Base-by-base conservation (phyloP, 2,888 invertebrate genomes). In the Hyles lineata region DNA sequence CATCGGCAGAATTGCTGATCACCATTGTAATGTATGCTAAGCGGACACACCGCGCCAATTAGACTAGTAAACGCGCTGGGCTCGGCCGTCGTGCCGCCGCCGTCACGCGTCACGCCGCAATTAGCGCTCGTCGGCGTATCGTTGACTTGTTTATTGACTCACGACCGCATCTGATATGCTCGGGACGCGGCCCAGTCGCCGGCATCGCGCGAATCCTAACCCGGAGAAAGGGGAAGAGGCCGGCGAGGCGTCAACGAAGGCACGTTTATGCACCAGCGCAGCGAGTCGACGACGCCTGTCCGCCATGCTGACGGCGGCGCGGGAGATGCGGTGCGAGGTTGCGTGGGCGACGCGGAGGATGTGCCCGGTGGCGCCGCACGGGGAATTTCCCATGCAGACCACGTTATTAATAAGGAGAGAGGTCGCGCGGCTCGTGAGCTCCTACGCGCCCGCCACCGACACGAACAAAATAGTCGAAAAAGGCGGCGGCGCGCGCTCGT, bases 21-120 rank as follows among this genome's bases (percentile, higher is more conserved):
- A 80, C 83, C 89, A 92, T 93, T 90, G 89, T 92, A 93, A 94
- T 93, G 89, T 91, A 93, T 94, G 94, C 85, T 89, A 92, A 93
- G 83, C 86, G 85, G 81, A 79, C 88, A 83, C 87, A 90, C 92
- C 92, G 89, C 92, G 83, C 86, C 90, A 89, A 92, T 92, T 92
- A 92, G 90, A 87, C 85, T 82, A 82, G 83, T 86, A 85, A 83
- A 89, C 85, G 86, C 81, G 80, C 83, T 73, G 81, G 79, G 81
- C 83, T 80, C 83, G 83, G 82, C 80, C 83, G 87, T 87, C 89
- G 88, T 87, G 88, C 83, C 83, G 73, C 82, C 80, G 76, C 85
- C 62, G 74, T 83, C 86, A 86, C 89, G 86, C 90, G 90, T 84
- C 83, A 87, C 82, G 88, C 87, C 81, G 85, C 86, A 88, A 87